phyloP scores from a whole-genome alignment of 2,113 vertebrate genomes.

The Callocephalon fimbriatum region DNA sequence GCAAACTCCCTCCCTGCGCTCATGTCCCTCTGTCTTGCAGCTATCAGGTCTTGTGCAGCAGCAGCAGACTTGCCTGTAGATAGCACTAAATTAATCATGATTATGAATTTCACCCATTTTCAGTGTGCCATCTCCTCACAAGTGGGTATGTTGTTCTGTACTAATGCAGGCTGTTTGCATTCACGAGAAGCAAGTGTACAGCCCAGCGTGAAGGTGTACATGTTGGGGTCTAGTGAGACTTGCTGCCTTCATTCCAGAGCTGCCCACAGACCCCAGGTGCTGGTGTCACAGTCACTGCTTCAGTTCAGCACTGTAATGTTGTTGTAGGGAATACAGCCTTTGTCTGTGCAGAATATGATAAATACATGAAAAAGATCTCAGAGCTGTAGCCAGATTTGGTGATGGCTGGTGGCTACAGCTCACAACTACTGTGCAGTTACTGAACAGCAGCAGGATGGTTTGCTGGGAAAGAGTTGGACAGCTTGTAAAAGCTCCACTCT shows the following conservation, averaged over 20 bases:
- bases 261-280: background rate
- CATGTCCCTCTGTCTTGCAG: background rate
- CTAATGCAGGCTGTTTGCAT: background rate
- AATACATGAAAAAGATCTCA: background rate
- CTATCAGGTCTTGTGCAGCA: rapidly evolving
- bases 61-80: background rate
- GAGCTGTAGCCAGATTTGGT: background rate
- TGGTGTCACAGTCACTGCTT: background rate
- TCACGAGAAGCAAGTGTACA: rapidly evolving
- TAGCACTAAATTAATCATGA: background rate
- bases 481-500: background rate
- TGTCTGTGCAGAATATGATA: background rate
- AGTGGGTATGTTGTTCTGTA: background rate
- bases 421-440: background rate
- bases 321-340: background rate
- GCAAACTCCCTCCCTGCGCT: background rate
- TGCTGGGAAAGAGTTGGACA: background rate
- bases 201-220: background rate
- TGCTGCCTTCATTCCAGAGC: background rate
- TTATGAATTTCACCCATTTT: background rate
- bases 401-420: background rate
- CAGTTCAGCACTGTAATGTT: background rate
- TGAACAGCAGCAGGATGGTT: background rate
- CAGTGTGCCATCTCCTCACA: background rate
- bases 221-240: background rate